Evolutionary conservation across 2,113 vertebrate species (phyloP).

Genomic region (Fukomys damarensis): DNA sequence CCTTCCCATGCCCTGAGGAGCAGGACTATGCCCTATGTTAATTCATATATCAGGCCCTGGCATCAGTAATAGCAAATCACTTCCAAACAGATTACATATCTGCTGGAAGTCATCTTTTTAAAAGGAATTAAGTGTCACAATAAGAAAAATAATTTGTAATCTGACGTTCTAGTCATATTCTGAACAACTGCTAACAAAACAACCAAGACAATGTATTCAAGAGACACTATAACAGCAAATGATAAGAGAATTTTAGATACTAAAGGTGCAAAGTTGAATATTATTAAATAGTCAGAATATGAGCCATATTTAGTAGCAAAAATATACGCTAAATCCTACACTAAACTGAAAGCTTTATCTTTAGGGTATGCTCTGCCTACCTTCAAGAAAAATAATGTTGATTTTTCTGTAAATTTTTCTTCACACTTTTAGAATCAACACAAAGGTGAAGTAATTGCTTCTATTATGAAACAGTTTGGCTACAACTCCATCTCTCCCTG

Average conservation of each 20-base stretch:
- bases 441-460: background rate
- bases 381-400: background rate
- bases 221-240: background rate
- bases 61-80: background rate
- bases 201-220: background rate
- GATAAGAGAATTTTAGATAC: background rate
- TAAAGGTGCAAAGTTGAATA: background rate
- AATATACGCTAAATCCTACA: conserved; percentile 25
- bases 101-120: background rate
- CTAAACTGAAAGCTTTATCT: background rate
- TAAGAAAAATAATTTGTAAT: conserved; percentile 10
- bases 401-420: background rate
- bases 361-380: background rate
- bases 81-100: background rate
- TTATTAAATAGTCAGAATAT: background rate
- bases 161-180: background rate
- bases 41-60: background rate
- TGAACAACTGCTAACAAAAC: background rate
- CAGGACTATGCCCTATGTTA: background rate
- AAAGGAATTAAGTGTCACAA: background rate
- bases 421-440: background rate
- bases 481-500: background rate
- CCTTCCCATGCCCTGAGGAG: background rate
- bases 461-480: background rate
- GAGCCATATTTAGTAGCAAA: background rate